These are phyloP conservation scores for Lagria hirta DNA, from an alignment of 2,888 invertebrate species.

Conservation along the genomic window DNA sequence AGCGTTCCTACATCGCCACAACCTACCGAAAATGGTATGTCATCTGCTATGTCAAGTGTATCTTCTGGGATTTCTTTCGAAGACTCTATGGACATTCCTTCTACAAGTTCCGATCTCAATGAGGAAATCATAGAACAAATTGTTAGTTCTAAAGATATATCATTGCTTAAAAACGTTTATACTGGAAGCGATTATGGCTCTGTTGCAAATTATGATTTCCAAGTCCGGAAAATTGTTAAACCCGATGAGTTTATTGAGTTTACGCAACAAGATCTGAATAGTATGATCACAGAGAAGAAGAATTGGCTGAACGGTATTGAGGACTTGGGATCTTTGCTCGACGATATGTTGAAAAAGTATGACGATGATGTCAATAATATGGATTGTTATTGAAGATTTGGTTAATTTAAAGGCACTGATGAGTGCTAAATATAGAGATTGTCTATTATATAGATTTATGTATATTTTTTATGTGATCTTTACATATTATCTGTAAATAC, in stretches of 20 bases:
- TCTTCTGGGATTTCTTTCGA: conserved; percentile 11
- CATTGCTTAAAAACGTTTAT: conserved; percentile 64
- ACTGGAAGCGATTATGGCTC: conserved; percentile 49
- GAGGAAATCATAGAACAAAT: conserved; percentile 68
- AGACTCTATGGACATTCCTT: conserved; percentile 13
- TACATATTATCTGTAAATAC: no score
- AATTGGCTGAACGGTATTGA: conserved; percentile 71
- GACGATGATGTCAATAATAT: conserved; percentile 64
- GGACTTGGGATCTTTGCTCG: conserved; percentile 68
- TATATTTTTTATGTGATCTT: no score
- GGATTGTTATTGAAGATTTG: conserved; percentile 72
- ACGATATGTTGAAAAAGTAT: conserved; percentile 70
- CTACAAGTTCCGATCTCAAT: conserved; percentile 2
- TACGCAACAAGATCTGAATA: conserved; percentile 63
- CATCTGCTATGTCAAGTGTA: conserved; percentile 4
- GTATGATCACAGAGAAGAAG: conserved; percentile 61
- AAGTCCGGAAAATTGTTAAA: conserved; percentile 51
- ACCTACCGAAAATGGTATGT: conserved; percentile 13
- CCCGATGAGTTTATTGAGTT: conserved; percentile 64
- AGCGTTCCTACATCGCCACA: conserved; percentile 28
- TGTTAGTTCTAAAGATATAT: conserved; percentile 63
- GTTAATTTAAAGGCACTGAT: background rate
- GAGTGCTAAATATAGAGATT: no score
- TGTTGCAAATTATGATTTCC: conserved; percentile 40
- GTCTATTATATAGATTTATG: no score